Evolutionary conservation across 1,140 invertebrate species (phyloP).

Genomic region (Papilio machaon): DNA sequence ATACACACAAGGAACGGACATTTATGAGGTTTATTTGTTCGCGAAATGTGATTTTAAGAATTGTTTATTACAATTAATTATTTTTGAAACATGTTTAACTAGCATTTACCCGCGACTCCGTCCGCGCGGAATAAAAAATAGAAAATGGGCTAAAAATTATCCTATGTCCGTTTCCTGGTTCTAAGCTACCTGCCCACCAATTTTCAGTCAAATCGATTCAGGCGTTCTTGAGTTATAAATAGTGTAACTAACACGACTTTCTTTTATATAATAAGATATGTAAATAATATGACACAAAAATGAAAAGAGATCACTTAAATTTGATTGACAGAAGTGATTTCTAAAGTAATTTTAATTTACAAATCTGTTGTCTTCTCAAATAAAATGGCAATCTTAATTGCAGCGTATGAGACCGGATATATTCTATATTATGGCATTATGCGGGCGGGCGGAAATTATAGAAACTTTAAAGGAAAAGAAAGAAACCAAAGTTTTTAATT

Average conservation of each 20-base stretch:
- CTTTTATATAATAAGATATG: no score
- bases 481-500: not conserved
- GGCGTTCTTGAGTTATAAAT: no score
- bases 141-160: no score
- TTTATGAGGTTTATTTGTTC: not conserved
- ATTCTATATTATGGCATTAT: not conserved
- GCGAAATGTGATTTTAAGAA: not conserved
- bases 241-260: no score
- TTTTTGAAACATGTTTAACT: not conserved
- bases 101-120: no score
- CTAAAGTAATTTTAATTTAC: not conserved
- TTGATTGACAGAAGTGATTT: not conserved
- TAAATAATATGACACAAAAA: not conserved
- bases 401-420: not conserved
- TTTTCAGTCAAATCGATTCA: no score
- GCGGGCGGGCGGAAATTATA: constrained; percentile 12
- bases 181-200: no score
- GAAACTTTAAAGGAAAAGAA: not conserved
- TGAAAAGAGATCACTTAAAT: not conserved
- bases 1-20: constrained; percentile 21
- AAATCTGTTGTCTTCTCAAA: not conserved
- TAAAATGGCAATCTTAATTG: constrained; percentile 12
- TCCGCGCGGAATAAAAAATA: no score
- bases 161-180: no score
- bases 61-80: not conserved